A percentile compares a stretch with the other conserved stretches of the same genome.
phyloP scores from a whole-genome alignment of 2,113 vertebrate genomes.

The Pseudorectes ferrugineus region DNA sequence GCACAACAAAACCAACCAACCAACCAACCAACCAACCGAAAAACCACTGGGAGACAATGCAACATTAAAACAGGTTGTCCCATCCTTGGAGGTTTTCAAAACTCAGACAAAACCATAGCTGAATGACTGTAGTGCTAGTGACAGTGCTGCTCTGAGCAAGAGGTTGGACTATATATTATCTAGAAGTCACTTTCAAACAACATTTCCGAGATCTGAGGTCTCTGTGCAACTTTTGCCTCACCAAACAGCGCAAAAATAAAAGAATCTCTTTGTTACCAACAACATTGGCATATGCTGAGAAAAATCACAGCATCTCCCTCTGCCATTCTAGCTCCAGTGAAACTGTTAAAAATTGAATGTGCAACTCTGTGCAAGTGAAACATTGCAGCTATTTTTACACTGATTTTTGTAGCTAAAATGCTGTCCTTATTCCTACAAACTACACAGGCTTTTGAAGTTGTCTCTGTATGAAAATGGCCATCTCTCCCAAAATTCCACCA shows the following conservation, averaged over 20 bases:
- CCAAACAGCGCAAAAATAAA: neutral
- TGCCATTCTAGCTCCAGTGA: neutral
- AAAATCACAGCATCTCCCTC: neutral
- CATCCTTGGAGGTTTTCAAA: neutral
- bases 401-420: neutral
- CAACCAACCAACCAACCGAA: no score
- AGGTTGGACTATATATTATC: neutral
- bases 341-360: neutral
- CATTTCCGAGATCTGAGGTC: neutral
- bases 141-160: neutral
- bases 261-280: neutral
- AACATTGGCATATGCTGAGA: neutral
- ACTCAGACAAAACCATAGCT: neutral
- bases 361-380: neutral
- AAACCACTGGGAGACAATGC: neutral
- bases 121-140: neutral
- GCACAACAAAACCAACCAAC: neutral
- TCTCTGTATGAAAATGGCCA: neutral
- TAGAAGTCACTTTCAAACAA: neutral
- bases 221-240: neutral
- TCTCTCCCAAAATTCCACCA: neutral
- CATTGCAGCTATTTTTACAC: neutral
- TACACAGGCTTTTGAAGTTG: neutral
- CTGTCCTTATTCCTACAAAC: neutral
- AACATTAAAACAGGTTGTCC: neutral